Percentiles rank a stretch among this genome's conserved stretches.
Conservation (phyloP, 2,888 invertebrate species). For the Cerastis leucographa region DNA sequence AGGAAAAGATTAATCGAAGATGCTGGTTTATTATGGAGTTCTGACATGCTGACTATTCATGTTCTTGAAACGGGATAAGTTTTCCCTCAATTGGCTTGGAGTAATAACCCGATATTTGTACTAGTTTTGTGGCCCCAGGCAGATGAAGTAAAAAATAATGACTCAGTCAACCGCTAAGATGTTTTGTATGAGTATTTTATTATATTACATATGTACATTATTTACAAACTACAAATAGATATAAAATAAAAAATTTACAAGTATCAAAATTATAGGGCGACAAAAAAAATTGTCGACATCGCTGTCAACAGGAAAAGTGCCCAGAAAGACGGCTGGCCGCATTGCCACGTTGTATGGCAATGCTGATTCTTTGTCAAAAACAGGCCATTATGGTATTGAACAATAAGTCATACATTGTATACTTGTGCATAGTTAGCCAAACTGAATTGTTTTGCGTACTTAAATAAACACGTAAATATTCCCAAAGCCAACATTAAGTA, state of each 20-base stretch:
- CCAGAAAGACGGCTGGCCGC: too few species aligned
- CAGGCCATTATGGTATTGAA: neutral
- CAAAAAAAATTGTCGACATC: too few species aligned
- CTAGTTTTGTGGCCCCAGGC: neutral
- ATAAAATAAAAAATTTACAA: too few species aligned
- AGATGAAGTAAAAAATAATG: neutral
- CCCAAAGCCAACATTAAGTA: constrained; percentile 60
- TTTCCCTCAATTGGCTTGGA: neutral
- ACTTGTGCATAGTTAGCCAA: neutral
- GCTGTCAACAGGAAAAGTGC: too few species aligned
- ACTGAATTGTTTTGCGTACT: constrained; percentile 30
- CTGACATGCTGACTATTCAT: neutral
- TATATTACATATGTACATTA: too few species aligned
- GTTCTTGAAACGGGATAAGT: neutral
- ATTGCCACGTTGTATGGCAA: too few species aligned
- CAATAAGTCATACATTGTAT: neutral
- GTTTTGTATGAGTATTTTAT: too few species aligned
- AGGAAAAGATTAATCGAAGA: neutral
- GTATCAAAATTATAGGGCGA: too few species aligned
- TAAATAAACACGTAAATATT: constrained; percentile 59
- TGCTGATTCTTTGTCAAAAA: too few species aligned
- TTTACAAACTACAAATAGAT: too few species aligned
- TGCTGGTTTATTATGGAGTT: neutral
- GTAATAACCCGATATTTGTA: neutral
- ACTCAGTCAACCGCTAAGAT: too few species aligned